Evolutionary conservation across 2,888 invertebrate species (phyloP).

Genomic region (Drosophila putrida): DNA sequence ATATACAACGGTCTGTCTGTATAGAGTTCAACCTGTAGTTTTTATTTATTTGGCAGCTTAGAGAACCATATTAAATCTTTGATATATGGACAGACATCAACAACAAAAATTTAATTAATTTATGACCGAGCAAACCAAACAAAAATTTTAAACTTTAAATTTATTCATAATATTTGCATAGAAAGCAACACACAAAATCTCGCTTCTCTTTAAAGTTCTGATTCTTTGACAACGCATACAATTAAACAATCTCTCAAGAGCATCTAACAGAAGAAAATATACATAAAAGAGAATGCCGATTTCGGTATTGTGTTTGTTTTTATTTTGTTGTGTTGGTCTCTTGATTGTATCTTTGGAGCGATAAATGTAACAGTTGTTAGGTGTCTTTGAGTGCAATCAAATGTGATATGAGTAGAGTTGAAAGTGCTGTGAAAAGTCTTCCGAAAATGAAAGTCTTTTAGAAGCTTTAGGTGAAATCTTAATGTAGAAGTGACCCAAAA

Average conservation of each 20-base stretch:
- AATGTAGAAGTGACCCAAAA: slow-evolving; percentile 28
- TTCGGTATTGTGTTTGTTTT: slow-evolving; percentile 10
- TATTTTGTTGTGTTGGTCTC: slow-evolving; percentile 20
- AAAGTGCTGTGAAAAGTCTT: slow-evolving; percentile 1
- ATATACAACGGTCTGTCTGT: slow-evolving; percentile 8
- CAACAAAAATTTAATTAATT: slow-evolving; percentile 30
- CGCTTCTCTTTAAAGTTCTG: slow-evolving; percentile 26
- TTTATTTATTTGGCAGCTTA: slow-evolving; percentile 21
- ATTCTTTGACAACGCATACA: slow-evolving; percentile 22
- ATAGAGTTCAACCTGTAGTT: slow-evolving; percentile 31
- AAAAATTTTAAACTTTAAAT: slow-evolving; percentile 21
- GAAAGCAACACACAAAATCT: slow-evolving; percentile 38
- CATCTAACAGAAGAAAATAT: slow-evolving; percentile 7
- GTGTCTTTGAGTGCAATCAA: slow-evolving; percentile 37
- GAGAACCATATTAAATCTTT: slow-evolving; percentile 51
- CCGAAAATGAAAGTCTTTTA: slow-evolving; percentile 43
- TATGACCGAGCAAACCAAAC: slow-evolving; percentile 15
- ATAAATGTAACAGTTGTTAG: slow-evolving; percentile 37
- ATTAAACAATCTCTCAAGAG: slow-evolving; percentile 29
- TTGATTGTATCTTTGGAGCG: slow-evolving; percentile 17
- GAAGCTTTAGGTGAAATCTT: slow-evolving; percentile 46
- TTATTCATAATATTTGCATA: slow-evolving; percentile 45
- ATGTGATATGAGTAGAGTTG: slow-evolving; percentile 9
- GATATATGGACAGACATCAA: slow-evolving; percentile 11
- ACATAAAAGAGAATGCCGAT: slow-evolving; percentile 46